Conservation (phyloP, 1,140 invertebrate genomes). For the Cydia fagiglandana region DNA sequence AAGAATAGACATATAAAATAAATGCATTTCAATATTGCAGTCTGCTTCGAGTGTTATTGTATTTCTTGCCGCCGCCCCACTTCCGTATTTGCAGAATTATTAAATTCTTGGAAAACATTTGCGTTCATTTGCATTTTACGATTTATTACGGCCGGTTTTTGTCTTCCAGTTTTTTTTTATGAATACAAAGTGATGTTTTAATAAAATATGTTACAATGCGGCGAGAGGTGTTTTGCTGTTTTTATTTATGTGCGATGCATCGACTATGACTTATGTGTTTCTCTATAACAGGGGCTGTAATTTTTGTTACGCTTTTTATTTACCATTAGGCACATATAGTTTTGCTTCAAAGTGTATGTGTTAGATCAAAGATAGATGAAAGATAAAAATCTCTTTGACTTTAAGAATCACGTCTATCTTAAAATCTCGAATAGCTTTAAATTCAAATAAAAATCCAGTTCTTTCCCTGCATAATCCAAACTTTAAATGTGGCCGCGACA, state of each 20-base stretch:
- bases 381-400: background rate
- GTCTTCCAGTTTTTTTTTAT: constrained; percentile 17
- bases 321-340: no score
- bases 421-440: background rate
- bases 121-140: constrained; percentile 15
- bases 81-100: constrained; percentile 29
- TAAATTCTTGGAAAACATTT: constrained; percentile 25
- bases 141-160: constrained; percentile 23
- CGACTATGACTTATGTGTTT: background rate
- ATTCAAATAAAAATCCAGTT: constrained; percentile 18
- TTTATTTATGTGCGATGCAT: background rate
- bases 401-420: background rate
- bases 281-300: background rate
- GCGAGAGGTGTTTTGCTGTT: background rate
- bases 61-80: constrained; percentile 8
- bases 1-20: background rate
- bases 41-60: constrained; percentile 18
- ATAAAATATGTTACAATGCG: constrained; percentile 4
- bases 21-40: constrained; percentile 26
- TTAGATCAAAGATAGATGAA: no score
- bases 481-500: constrained; percentile 19
- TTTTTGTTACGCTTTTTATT: no score
- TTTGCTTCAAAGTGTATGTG: no score
- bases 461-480: constrained; percentile 10
- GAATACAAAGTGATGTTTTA: constrained; percentile 19